phyloP scores from a whole-genome alignment of 2,888 invertebrate genomes.

The Drosophila silvestris region DNA sequence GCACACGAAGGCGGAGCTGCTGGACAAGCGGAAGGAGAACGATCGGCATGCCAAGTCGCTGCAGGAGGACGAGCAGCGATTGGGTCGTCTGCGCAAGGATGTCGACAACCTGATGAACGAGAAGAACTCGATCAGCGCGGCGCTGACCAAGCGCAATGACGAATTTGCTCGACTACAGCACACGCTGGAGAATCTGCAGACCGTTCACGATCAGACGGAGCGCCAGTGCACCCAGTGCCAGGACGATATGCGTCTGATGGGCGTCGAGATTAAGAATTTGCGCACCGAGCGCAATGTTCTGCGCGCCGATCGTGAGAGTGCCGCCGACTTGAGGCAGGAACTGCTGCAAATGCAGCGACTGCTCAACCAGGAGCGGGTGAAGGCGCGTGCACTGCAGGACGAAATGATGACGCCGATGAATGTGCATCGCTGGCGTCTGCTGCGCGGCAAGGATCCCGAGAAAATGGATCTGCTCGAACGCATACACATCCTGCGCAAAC shows the following conservation, averaged over 20 bases:
- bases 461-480: constrained; percentile 93
- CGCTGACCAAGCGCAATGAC: constrained; percentile 93
- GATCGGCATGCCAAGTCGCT: constrained; percentile 89
- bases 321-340: constrained; percentile 93
- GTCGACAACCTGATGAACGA: constrained; percentile 91
- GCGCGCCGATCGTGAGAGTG: constrained; percentile 91
- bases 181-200: constrained; percentile 92
- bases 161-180: constrained; percentile 92
- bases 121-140: constrained; percentile 92
- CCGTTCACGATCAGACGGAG: constrained; percentile 90
- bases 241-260: constrained; percentile 93
- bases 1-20: constrained; percentile 83
- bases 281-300: constrained; percentile 90
- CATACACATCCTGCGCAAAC: constrained; percentile 88
- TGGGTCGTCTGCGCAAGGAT: constrained; percentile 90
- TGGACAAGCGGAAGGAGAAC: constrained; percentile 84
- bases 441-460: constrained; percentile 95
- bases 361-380: constrained; percentile 92
- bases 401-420: constrained; percentile 96
- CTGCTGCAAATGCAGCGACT: constrained; percentile 90
- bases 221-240: constrained; percentile 91
- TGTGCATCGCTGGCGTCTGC: constrained; percentile 94
- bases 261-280: constrained; percentile 93
- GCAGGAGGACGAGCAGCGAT: constrained; percentile 89
- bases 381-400: constrained; percentile 94